phyloP scores from a whole-genome alignment of 2,797 vertebrate genomes.

The Distichodus sexfasciatus region DNA sequence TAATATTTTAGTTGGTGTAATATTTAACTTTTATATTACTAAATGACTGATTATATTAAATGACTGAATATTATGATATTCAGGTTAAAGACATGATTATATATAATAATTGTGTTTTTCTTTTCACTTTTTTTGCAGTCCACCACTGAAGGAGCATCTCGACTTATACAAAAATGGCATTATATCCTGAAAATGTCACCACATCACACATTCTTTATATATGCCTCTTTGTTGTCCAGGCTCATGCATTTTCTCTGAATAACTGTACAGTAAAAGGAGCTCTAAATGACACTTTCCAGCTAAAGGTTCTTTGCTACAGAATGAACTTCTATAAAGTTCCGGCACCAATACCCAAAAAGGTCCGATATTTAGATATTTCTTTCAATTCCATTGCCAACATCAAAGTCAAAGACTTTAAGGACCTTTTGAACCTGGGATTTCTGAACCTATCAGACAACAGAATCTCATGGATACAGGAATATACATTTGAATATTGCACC shows the following conservation, averaged over 20 bases:
- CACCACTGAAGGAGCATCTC: background rate
- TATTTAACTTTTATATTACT: background rate
- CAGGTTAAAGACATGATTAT: background rate
- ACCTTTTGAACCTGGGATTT: conserved; percentile 34
- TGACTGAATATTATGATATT: background rate
- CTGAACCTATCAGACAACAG: conserved; percentile 54
- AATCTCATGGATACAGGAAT: conserved; percentile 40
- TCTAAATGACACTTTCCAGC: background rate
- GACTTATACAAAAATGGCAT: background rate
- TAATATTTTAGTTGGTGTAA: background rate
- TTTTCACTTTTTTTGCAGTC: no score
- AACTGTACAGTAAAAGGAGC: conserved; percentile 48
- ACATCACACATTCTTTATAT: background rate
- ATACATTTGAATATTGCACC: conserved; percentile 30
- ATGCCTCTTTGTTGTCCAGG: background rate
- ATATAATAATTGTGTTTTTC: no score
- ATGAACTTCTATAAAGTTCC: conserved; percentile 50
- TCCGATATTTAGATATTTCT: conserved; percentile 52
- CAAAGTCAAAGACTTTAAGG: conserved; percentile 37
- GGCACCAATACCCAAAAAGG: conserved; percentile 27
- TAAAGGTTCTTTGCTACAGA: conserved; percentile 57
- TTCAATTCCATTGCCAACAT: conserved; percentile 50
- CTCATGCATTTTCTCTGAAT: conserved; percentile 44
- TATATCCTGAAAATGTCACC: background rate
- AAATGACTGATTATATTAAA: no score